Conservation (phyloP, 2,113 vertebrate genomes). For the Progne subis region DNA sequence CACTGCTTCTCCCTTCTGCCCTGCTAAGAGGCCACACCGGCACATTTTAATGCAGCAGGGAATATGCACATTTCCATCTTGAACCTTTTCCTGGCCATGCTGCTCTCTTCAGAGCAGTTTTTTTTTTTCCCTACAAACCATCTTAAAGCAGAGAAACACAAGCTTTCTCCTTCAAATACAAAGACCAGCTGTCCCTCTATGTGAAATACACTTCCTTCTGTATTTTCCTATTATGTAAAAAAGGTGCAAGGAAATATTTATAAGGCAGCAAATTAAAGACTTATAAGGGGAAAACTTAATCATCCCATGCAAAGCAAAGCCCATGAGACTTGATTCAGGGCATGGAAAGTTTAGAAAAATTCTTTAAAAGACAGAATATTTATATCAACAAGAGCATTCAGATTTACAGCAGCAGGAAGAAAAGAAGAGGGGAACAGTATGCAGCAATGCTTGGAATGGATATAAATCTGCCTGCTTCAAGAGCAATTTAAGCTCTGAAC, state of each 20-base stretch:
- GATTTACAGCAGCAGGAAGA: constrained; percentile 24
- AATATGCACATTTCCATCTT: not conserved
- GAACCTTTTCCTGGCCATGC: not conserved
- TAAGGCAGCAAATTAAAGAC: not conserved
- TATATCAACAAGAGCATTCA: constrained; percentile 21
- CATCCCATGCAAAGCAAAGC: not conserved
- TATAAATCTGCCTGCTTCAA: constrained; percentile 39
- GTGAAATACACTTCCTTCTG: not conserved
- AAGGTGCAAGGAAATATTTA: not conserved
- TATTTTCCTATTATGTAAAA: not conserved
- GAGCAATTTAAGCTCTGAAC: constrained; percentile 35
- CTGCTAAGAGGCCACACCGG: not conserved
- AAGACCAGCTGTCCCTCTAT: not conserved
- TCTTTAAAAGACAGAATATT: not conserved
- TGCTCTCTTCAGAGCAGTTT: not conserved
- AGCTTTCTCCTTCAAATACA: not conserved
- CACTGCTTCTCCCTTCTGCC: not conserved
- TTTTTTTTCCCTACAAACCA: not conserved
- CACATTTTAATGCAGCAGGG: not conserved
- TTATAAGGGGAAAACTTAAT: not conserved
- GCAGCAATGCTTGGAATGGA: constrained; percentile 14
- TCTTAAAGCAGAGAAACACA: not conserved
- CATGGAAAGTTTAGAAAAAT: not conserved
- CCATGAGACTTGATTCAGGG: not conserved
- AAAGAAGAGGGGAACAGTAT: constrained; percentile 11